Conservation (phyloP, 1,140 invertebrate species). For the Drosophila yakuba region DNA sequence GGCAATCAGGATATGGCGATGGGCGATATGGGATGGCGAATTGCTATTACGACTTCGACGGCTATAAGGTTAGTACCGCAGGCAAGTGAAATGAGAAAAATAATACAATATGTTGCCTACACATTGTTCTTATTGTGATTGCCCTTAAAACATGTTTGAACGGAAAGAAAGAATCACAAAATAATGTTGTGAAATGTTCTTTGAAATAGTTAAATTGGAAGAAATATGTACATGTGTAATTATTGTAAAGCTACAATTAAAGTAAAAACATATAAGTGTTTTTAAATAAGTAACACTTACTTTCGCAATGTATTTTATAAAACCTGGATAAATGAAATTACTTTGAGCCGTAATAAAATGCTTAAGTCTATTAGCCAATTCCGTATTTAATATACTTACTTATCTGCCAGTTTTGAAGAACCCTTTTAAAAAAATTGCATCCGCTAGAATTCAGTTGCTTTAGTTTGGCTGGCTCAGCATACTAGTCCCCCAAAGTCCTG, state of each 20-base stretch:
- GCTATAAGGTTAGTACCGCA: conserved; percentile 45
- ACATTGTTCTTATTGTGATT: conserved; percentile 29
- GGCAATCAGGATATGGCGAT: conserved; percentile 44
- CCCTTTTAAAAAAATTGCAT: conserved; percentile 14
- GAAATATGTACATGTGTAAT: too few species aligned
- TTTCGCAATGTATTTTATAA: too few species aligned
- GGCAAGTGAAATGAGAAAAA: conserved; percentile 14
- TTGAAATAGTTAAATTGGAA: neutral
- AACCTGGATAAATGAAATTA: too few species aligned
- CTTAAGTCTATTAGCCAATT: neutral
- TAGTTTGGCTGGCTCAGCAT: conserved; percentile 20
- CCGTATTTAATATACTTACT: neutral
- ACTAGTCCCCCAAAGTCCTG: conserved; percentile 5
- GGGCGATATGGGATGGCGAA: conserved; percentile 12
- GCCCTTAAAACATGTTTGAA: conserved; percentile 15
- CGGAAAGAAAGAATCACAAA: conserved; percentile 7
- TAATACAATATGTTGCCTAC: conserved; percentile 43
- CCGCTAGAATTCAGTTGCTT: neutral
- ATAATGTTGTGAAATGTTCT: conserved; percentile 5
- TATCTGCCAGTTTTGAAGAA: neutral
- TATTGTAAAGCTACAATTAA: too few species aligned
- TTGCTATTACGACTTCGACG: conserved; percentile 32
- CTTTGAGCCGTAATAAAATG: neutral
- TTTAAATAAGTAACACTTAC: too few species aligned
- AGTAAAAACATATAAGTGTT: too few species aligned